A percentile compares a stretch with the other conserved stretches of the same genome.
These are phyloP conservation scores for Lampropteryx suffumata DNA, from an alignment of 2,888 invertebrate genomes.

Conservation along the genomic window DNA sequence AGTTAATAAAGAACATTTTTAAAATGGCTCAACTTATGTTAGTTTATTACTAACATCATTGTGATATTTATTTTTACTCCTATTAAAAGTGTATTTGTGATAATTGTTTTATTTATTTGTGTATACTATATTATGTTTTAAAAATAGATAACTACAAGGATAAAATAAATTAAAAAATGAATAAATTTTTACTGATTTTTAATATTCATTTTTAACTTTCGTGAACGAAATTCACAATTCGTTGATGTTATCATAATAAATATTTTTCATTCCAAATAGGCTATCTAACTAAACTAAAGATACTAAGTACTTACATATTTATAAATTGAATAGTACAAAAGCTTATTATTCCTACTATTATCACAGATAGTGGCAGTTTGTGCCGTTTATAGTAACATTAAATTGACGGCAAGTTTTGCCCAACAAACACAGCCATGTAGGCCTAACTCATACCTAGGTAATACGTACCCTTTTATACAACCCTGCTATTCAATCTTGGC, in stretches of 20 bases:
- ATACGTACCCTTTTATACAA: constrained; percentile 12
- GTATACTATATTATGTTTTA: too few species aligned
- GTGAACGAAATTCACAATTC: constrained; percentile 63
- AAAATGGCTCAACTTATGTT: too few species aligned
- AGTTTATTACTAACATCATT: too few species aligned
- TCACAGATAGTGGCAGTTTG: constrained; percentile 75
- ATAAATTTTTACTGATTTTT: constrained; percentile 52
- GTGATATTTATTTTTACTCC: too few species aligned
- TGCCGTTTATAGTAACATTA: constrained; percentile 69
- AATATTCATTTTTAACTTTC: constrained; percentile 74
- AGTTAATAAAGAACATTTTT: too few species aligned
- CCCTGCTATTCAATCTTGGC: constrained; percentile 6
- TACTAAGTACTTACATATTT: constrained; percentile 38
- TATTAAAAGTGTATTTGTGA: too few species aligned
- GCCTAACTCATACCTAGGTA: constrained; percentile 50
- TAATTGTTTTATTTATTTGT: too few species aligned
- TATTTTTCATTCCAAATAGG: constrained; percentile 54
- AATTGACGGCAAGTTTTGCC: constrained; percentile 68
- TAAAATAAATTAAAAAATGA: constrained; percentile 29
- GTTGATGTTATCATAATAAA: constrained; percentile 75
- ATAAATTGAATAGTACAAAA: constrained; percentile 44
- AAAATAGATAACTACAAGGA: too few species aligned
- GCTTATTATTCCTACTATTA: constrained; percentile 70
- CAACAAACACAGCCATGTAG: constrained; percentile 70
- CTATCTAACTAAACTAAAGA: constrained; percentile 33